phyloP scores from a whole-genome alignment of 1,140 invertebrate species.

The Drosophila sturtevanti region DNA sequence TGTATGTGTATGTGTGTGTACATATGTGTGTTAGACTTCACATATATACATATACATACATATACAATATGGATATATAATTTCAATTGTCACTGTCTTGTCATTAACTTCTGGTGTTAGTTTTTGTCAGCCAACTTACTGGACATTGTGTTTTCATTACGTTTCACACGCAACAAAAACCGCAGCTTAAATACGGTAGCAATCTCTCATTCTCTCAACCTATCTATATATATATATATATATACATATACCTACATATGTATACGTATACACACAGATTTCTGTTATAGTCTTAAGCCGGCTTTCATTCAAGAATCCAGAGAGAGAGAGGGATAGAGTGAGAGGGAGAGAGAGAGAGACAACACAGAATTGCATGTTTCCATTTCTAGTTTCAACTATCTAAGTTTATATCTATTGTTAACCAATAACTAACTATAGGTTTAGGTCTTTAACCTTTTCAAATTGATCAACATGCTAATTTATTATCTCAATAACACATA shows the following conservation, averaged over 20 bases:
- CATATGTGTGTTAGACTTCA: constrained; percentile 19
- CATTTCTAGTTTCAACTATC: background rate
- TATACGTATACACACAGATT: background rate
- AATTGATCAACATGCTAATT: background rate
- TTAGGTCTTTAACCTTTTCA: background rate
- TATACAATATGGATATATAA: constrained; percentile 59
- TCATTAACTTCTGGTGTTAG: constrained; percentile 81
- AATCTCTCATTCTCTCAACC: constrained; percentile 17
- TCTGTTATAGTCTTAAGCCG: background rate
- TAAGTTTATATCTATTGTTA: background rate
- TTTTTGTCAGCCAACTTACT: constrained; percentile 33
- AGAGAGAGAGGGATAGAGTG: background rate
- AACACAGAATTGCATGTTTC: constrained; percentile 3
- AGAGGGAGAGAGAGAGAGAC: background rate
- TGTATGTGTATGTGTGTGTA: constrained; percentile 15
- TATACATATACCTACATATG: background rate
- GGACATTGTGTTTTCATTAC: constrained; percentile 68
- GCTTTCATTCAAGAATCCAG: constrained; percentile 6
- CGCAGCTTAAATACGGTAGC: constrained; percentile 53
- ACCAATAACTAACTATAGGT: constrained; percentile 14
- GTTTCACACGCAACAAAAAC: constrained; percentile 74
- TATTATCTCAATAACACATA: no score
- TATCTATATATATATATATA: background rate
- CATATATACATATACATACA: constrained; percentile 8
- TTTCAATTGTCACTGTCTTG: constrained; percentile 81